These are phyloP conservation scores for Chlorodrepanis virens DNA, from an alignment of 2,113 vertebrate species.

Conservation along the genomic window DNA sequence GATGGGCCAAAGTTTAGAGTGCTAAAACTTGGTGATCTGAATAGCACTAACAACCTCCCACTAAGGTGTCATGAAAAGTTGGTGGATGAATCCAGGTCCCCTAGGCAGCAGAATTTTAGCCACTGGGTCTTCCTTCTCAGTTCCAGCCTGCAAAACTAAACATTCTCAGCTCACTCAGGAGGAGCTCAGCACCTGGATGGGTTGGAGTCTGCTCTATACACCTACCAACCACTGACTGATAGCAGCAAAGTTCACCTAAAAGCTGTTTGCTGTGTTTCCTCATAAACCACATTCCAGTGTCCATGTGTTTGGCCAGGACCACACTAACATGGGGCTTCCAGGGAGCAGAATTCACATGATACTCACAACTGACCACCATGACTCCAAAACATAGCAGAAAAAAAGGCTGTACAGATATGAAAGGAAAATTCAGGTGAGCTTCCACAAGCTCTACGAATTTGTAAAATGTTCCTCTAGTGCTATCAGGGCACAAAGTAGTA, in stretches of 20 bases:
- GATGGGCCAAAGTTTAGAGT: neutral
- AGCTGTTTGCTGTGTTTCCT: neutral
- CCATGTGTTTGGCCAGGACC: fast-evolving
- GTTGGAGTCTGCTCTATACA: neutral
- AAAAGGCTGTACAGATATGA: neutral
- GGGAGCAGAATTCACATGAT: neutral
- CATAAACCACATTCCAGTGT: neutral
- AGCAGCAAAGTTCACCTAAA: neutral
- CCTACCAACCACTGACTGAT: neutral
- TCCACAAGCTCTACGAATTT: neutral
- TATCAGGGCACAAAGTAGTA: neutral
- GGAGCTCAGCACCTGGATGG: neutral
- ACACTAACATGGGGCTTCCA: neutral
- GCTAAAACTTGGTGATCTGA: neutral
- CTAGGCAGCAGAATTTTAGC: neutral
- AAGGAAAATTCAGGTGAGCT: neutral
- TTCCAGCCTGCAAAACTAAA: neutral
- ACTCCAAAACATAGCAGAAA: neutral
- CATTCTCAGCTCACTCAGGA: neutral
- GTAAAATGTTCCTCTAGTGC: neutral
- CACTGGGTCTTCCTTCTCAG: neutral
- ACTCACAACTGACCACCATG: neutral
- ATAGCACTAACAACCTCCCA: neutral
- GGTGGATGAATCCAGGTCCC: neutral
- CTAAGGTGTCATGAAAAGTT: neutral